Base-by-base conservation (phyloP, 2,113 vertebrate genomes). In the Nanorana parkeri region DNA sequence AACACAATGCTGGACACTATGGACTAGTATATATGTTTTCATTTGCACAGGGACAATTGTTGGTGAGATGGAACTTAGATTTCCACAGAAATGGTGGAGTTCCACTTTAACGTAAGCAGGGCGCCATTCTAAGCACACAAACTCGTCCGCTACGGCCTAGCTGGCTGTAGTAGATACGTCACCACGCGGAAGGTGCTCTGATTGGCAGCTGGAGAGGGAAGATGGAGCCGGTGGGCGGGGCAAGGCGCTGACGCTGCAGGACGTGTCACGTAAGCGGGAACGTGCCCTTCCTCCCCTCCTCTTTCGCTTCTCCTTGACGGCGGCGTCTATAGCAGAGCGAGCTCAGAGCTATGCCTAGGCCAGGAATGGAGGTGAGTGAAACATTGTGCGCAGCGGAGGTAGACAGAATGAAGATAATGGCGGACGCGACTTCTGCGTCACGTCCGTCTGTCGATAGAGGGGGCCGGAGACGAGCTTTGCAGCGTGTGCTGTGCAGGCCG, bases 321-420 rank as follows among this genome's bases (percentile, higher is more conserved):
- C 60, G 32, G 23, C 24, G 79, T 28, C 54, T 10, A 21, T 24
- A 66, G 52, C 24, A 51, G n/a, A 17, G 52, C 6, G 23, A 54
- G 61, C 17, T 29, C 32, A 2, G 56, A 13, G 19, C 8, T 0
- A 82, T 82, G 80, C 80, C 80, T 19, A 24, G 80, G 32, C 71
- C 71, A 11, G 69, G 60, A 28, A 82, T 82, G 80, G 80, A 82
- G 47, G 80, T 82, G 26, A 75, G 80, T 19, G 54, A 17, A 20
- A 41, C 21, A 7, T 13, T 66, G 3, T 29, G 2, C 17, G 17
- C 1, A 66, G 4, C 3, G 29, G 17, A 20, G n/a, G 32, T 0
- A 2, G 5, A 4, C 32, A 7, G 32, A 36, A 7, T 13, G 36
- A 24, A 1, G 11, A 21, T 29, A 10, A 51, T 47, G 13, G 66